Evolutionary conservation across 2,888 invertebrate species (phyloP).

Genomic region (Pachydiplax longipennis): DNA sequence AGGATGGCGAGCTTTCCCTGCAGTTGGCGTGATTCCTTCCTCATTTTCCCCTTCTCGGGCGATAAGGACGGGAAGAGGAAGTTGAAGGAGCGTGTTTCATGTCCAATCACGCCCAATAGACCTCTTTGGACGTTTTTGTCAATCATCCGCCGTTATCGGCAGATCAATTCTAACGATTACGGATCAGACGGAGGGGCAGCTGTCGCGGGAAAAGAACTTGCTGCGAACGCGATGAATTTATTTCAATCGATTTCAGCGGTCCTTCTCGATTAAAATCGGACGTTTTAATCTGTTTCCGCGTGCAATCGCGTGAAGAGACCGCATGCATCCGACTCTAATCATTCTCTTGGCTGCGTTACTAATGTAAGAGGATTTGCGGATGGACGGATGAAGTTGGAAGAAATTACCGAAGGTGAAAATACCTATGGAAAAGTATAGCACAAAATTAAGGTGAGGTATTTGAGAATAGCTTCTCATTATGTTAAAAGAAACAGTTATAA

Average conservation of each 20-base stretch:
- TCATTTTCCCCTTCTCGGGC: background rate
- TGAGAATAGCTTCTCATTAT: too few species aligned
- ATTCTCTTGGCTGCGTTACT: background rate
- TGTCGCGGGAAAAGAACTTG: background rate
- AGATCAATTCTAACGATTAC: constrained; percentile 25
- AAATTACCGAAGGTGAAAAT: background rate
- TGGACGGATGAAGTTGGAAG: background rate
- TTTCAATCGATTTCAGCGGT: background rate
- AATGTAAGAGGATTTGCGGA: background rate
- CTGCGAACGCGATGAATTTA: constrained; percentile 8
- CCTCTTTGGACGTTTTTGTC: constrained; percentile 15
- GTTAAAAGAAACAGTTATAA: too few species aligned
- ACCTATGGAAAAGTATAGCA: too few species aligned
- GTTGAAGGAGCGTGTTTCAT: background rate
- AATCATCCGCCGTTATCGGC: constrained; percentile 17
- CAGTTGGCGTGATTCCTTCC: background rate
- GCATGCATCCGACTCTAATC: background rate
- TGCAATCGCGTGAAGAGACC: background rate
- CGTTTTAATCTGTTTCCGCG: constrained; percentile 16
- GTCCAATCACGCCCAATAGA: constrained; percentile 21
- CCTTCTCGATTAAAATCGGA: constrained; percentile 24
- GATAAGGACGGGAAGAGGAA: background rate
- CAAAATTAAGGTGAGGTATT: too few species aligned
- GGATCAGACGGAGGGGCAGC: constrained; percentile 23
- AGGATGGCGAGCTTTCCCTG: background rate